Evolutionary conservation across 1,140 invertebrate species (phyloP), one percentile per base, ranked within the genome.

Genomic region (Capitella teleta): DNA sequence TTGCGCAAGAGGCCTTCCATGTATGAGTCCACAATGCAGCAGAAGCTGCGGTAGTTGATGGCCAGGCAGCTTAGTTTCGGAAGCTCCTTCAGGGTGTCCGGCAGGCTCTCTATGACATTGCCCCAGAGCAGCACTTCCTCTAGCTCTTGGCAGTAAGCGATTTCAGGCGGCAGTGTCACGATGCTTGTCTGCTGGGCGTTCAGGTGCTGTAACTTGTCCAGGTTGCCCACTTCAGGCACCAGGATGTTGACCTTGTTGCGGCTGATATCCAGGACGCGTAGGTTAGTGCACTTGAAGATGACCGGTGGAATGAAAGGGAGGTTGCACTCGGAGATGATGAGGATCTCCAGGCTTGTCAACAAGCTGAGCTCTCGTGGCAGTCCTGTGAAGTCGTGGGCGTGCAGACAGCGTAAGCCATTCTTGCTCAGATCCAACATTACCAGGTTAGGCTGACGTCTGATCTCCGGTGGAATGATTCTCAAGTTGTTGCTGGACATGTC

Each of bases 121-220:
- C 68, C 71, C 62, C 63, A 72, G 24, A 73, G 53, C 8, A 64
- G 49, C 21, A 73, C 56, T 52, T 66, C 64, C 40, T 68, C 61
- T 23, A 73, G 56, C 18, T 68, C 59, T 47, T 70, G 63, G 50
- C 71, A 73, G 52, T 63, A 67, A 3, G 65, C 68, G 43, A 72
- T 69, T 52, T 73, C 71, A 23, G 62, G 58, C 1, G 71, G 71
- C 18, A 73, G 52, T 1, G 63, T 64, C 4, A 61, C 62, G 18
- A 73, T 61, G 53, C 65, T 66, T 18, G 66, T 71, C 53, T 72
- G 63, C 51, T 67, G 63, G 23, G 68, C 54, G 40, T 70, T 69
- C 2, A 73, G 51, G 28, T 59, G 57, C 14, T 56, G 49, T 14
- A 73, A 52, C 37, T 59, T 56, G 6, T 51, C 57, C 28, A 73